Evolutionary conservation across 2,797 vertebrate genomes (phyloP).

Genomic region (Vespertilio murinus): DNA sequence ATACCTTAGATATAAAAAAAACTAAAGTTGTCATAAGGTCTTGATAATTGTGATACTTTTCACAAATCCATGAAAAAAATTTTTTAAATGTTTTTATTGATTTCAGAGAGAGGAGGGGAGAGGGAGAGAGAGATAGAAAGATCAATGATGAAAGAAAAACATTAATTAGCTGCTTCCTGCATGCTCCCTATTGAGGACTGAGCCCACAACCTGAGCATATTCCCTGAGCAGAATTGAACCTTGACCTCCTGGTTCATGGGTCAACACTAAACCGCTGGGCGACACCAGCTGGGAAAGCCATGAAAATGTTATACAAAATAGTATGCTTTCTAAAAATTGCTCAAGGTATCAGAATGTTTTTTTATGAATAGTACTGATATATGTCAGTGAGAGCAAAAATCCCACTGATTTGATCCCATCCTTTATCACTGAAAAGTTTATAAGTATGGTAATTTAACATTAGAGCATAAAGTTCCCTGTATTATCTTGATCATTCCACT

Average conservation of each 20-base stretch:
- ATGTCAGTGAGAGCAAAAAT: conserved; percentile 6
- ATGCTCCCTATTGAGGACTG: too few relatives aligned
- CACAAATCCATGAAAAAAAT: background rate
- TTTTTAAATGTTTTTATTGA: too few relatives aligned
- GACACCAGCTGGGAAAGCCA: background rate
- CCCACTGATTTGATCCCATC: background rate
- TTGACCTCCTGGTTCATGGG: too few relatives aligned
- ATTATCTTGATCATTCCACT: background rate
- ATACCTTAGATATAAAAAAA: background rate
- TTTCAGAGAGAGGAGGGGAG: too few relatives aligned
- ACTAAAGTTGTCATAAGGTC: background rate
- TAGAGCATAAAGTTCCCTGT: background rate
- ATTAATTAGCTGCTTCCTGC: too few relatives aligned
- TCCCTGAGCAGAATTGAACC: too few relatives aligned
- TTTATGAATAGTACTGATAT: background rate
- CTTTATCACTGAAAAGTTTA: conserved; percentile 25
- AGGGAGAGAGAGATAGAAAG: too few relatives aligned
- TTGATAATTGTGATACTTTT: background rate
- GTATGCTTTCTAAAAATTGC: conserved; percentile 1
- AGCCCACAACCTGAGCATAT: too few relatives aligned
- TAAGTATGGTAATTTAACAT: background rate
- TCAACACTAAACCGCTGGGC: too few relatives aligned
- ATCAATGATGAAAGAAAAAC: too few relatives aligned
- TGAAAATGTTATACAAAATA: background rate
- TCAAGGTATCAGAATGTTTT: background rate